Conservation (phyloP, 2,888 invertebrate genomes). For the Aproaerema taeniolella region DNA sequence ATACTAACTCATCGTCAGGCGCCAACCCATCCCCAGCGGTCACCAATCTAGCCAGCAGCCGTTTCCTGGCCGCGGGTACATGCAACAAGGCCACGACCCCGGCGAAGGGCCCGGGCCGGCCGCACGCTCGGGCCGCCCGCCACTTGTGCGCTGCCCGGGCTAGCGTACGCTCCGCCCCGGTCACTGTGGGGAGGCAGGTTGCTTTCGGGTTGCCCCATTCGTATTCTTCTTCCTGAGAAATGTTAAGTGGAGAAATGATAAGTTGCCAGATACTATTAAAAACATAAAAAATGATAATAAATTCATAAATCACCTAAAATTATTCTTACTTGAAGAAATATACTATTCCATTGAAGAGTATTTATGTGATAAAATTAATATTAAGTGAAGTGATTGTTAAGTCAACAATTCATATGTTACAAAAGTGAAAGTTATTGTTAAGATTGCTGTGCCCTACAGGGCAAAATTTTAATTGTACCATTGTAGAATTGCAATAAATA, state of each 20-base stretch:
- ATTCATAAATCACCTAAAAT: background rate
- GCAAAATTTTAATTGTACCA: too few species aligned
- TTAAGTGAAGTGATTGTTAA: too few species aligned
- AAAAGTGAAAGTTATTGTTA: too few species aligned
- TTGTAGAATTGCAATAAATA: too few species aligned
- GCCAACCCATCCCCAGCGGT: conserved; percentile 87
- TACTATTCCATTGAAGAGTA: background rate
- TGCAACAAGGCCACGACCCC: conserved; percentile 75
- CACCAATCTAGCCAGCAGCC: conserved; percentile 82
- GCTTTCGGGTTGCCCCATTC: conserved; percentile 91
- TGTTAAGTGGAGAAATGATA: too few species aligned
- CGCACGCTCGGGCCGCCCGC: conserved; percentile 76
- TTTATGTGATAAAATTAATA: background rate
- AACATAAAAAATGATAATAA: too few species aligned
- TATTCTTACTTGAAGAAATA: background rate
- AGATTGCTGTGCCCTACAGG: too few species aligned
- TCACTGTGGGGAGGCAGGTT: conserved; percentile 63
- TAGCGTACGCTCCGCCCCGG: conserved; percentile 62
- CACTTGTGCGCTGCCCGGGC: conserved; percentile 82
- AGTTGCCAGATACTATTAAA: too few species aligned
- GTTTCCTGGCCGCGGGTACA: conserved; percentile 77
- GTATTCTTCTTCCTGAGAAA: conserved; percentile 83
- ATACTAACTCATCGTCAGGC: conserved; percentile 74
- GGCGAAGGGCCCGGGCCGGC: conserved; percentile 68
- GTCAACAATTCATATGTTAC: too few species aligned